Evolutionary conservation across 2,888 invertebrate species (phyloP), one percentile per base, ranked within the genome.

Genomic region (Habrosyne pyritoides): DNA sequence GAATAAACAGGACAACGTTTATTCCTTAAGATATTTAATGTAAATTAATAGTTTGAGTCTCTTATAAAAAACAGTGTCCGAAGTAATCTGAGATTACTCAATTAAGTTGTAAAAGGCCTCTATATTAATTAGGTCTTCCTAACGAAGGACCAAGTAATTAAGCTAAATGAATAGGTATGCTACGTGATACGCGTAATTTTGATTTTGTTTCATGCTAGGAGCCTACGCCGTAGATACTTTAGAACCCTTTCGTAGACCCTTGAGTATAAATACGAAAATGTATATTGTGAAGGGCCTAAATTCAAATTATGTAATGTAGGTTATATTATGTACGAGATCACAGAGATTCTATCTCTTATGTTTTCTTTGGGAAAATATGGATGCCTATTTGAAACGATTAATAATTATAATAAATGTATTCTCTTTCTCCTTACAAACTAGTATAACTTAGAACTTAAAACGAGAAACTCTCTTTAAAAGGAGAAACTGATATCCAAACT

Each of bases 381-480:
- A 24, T 55, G 33, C 22, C 48, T 52, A 55, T 52, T 28, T 7
- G 46, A 28, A 3, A 51, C 22, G 2, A 55, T 24, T 5, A 12
- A 51, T 14, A 33, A n/a, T n/a, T n/a, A n/a, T n/a, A n/a, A n/a
- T n/a, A n/a, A n/a, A n/a, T n/a, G n/a, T n/a, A n/a, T n/a, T n/a
- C n/a, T n/a, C n/a, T n/a, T n/a, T n/a, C n/a, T n/a, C n/a, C n/a
- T n/a, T n/a, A n/a, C n/a, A n/a, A n/a, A n/a, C n/a, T n/a, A n/a
- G n/a, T n/a, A n/a, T n/a, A n/a, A n/a, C n/a, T n/a, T n/a, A n/a
- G n/a, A n/a, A n/a, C n/a, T n/a, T n/a, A n/a, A n/a, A n/a, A n/a
- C n/a, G n/a, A n/a, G n/a, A n/a, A n/a, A n/a, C n/a, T n/a, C n/a
- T n/a, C n/a, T n/a, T n/a, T n/a, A n/a, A n/a, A n/a, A n/a, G n/a